Conservation (phyloP, 2,113 vertebrate species). For the Platysternon megacephalum region DNA sequence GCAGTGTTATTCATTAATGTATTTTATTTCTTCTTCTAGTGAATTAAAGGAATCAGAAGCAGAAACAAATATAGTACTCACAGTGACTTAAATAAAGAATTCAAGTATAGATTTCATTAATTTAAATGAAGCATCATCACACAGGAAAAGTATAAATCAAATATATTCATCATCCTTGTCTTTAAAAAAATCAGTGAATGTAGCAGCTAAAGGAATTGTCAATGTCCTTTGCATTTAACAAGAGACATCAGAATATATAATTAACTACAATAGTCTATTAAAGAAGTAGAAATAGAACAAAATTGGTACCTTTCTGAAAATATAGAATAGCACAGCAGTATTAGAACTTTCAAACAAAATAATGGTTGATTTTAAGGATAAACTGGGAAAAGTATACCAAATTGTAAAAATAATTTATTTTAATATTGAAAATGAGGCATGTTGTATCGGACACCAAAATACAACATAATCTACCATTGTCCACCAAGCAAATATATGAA, state of each 20-base stretch:
- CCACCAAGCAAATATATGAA: neutral
- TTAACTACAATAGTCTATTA: conserved; percentile 20
- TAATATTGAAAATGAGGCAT: neutral
- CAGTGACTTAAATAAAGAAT: neutral
- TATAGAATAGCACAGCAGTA: conserved; percentile 1
- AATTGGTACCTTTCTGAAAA: conserved; percentile 8
- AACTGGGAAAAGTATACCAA: neutral
- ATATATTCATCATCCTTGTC: neutral
- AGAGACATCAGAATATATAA: conserved; percentile 27
- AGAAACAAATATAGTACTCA: neutral
- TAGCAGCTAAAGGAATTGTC: neutral
- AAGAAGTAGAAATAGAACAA: conserved; percentile 22
- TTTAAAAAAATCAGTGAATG: neutral
- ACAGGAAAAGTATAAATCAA: neutral
- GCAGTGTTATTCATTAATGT: neutral
- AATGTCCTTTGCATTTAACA: neutral
- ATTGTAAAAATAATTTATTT: neutral
- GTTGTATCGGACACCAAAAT: neutral
- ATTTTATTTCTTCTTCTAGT: neutral
- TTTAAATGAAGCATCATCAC: neutral
- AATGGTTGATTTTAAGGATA: neutral
- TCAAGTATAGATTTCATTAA: neutral
- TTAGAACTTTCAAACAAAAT: neutral
- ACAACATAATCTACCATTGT: neutral
- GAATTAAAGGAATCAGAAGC: conserved; percentile 23